These are phyloP conservation scores for Opisthocomus hoazin DNA, from an alignment of 2,113 vertebrate species.

Conservation along the genomic window DNA sequence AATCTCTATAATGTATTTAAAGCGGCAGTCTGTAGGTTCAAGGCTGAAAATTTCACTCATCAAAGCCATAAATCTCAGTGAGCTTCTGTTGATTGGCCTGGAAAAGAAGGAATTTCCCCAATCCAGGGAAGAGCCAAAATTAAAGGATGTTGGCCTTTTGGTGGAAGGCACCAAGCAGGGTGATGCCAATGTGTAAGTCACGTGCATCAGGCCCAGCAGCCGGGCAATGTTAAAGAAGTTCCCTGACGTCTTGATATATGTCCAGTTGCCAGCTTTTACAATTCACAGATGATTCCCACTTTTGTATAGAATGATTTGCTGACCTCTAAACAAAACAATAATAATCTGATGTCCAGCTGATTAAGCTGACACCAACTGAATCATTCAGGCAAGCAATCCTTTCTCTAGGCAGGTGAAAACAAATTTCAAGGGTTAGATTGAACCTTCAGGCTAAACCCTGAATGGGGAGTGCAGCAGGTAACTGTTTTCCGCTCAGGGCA, in stretches of 20 bases:
- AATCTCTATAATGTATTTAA: slow-evolving; percentile 78
- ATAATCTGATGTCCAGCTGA: slow-evolving; percentile 5
- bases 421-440: not conserved
- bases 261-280: not conserved
- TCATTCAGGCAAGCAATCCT: slow-evolving; percentile 26
- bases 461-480: not conserved
- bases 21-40: slow-evolving; percentile 60
- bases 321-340: not conserved
- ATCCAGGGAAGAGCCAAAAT: not conserved
- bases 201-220: not conserved
- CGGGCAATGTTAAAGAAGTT: not conserved
- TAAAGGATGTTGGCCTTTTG: not conserved
- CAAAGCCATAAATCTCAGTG: slow-evolving; percentile 63
- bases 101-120: slow-evolving; percentile 57
- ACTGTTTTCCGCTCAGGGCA: not conserved
- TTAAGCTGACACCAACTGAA: not conserved
- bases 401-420: not conserved
- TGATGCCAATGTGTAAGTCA: not conserved
- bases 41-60: slow-evolving; percentile 62
- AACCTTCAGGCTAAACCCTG: not conserved
- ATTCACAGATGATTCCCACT: not conserved
- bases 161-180: not conserved
- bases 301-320: not conserved
- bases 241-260: not conserved
- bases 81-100: slow-evolving; percentile 44